Evolutionary conservation across 2,888 invertebrate genomes (phyloP), one percentile per base, ranked within the genome.

Genomic region (Drosophila recens): DNA sequence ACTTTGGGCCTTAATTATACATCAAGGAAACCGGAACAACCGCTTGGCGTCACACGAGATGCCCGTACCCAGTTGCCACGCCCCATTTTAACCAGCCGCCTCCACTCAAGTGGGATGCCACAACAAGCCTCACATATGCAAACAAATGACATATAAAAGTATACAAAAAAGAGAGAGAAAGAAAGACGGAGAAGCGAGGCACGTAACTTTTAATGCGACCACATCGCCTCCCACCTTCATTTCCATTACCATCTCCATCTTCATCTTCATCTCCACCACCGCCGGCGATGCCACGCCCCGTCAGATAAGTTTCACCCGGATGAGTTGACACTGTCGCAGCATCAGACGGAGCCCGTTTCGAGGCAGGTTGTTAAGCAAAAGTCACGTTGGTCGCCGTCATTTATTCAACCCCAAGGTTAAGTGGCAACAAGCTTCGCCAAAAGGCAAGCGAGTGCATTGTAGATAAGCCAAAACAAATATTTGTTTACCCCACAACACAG

Each of bases 1-100:
- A 84, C 82, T 82, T 72, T 79, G 79, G 66, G 57, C 72, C 71
- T 77, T 82, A 79, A 82, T 79, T 84, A 79, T 69, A 69, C 84
- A 72, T 57, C 78, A 72, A 72, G 72, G 76, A 74, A 74, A 74
- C 68, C 77, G 82, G 77, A 79, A 67, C 76, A 65, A 68, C 51
- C 70, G 62, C 67, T 74, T 67, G 71, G 69, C 63, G 63, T 48
- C 67, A 45, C 51, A 56, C 64, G 13, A 61, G 62, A 23, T 53
- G 17, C 67, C 67, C 64, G 72, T 68, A 57, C 15, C 48, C 49
- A 13, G 42, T 13, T 27, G n/a, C 27, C 57, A 67, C 58, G 64
- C 64, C 71, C 53, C 17, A n/a, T 34, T 56, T 34, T 17, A 15
- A 4, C 27, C 61, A 40, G 9, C 33, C 61, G 57, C 69, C 58